Evolutionary conservation across 35 echinoderm and acorn worm genomes (phyloP), one percentile per base, ranked within the genome.

Genomic region (Acanthaster planci): DNA sequence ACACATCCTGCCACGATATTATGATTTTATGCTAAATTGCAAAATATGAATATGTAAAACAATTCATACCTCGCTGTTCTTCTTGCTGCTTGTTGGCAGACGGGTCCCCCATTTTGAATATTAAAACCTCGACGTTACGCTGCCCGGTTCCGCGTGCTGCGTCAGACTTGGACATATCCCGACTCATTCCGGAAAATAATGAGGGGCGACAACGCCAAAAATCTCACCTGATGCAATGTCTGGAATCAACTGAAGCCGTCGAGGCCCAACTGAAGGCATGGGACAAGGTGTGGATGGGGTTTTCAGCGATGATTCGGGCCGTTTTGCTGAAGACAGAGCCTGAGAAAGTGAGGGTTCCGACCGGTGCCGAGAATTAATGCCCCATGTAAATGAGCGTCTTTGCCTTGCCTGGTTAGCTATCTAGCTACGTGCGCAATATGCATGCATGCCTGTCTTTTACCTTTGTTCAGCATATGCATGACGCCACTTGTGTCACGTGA

Each of bases 21-120:
- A 72, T 72, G 64, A 72, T 6, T 72, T 72, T 72, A 72, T 72
- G 64, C 64, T 72, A 72, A 72, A 72, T 72, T 21, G 15, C 26
- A 72, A 72, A 72, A 72, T 72, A 72, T 72, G 64, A 72, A 72
- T 72, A 72, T 72, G 64, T 72, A 72, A 72, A 72, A 72, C 64
- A 35, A 72, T 72, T 72, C 64, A 72, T 72, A 72, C 64, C 64
- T 35, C 29, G 64, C 64, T 72, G 26, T 26, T 72, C 64, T 72
- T 72, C 64, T 72, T 30, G 64, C 64, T 72, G 64, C 34, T 72
- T 72, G 64, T 72, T 72, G 64, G 64, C 34, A 72, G 26, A 27
- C 64, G 64, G 26, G 26, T 72, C 64, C 64, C 64, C 64, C 64
- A 30, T 72, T 67, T 72, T 72, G 64, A 72, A 72, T 72, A 72